Evolutionary conservation across 1,140 invertebrate genomes (phyloP).

Genomic region (Zaprionus davidi): DNA sequence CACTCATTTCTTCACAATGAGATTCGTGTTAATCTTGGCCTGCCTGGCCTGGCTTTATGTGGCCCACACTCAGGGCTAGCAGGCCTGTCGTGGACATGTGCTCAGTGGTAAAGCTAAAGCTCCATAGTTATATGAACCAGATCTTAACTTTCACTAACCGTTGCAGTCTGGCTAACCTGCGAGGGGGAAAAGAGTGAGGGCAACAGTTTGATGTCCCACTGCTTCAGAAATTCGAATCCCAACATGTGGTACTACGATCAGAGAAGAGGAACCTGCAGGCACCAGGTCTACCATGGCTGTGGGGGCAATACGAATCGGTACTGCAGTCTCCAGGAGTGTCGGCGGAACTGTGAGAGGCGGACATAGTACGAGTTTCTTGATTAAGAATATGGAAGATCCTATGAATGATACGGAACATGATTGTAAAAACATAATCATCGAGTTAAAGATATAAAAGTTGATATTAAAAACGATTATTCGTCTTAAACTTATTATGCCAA

Average conservation of each 20-base stretch:
- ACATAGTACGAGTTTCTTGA: too few species aligned
- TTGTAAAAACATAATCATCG: too few species aligned
- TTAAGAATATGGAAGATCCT: too few species aligned
- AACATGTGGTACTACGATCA: slow-evolving; percentile 20
- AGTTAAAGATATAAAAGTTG: too few species aligned
- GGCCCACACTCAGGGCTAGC: neutral
- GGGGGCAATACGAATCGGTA: slow-evolving; percentile 26
- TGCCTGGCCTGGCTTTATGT: slow-evolving; percentile 9
- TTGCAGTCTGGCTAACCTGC: slow-evolving; percentile 1
- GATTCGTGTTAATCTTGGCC: neutral
- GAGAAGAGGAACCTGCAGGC: neutral
- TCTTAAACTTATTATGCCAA: too few species aligned
- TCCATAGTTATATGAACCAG: neutral
- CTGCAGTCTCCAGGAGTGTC: slow-evolving; percentile 7
- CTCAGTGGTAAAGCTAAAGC: neutral
- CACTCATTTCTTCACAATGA: slow-evolving; percentile 6
- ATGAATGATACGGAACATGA: too few species aligned
- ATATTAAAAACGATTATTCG: too few species aligned
- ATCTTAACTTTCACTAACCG: neutral
- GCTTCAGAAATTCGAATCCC: neutral
- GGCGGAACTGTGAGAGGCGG: neutral
- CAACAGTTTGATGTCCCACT: neutral
- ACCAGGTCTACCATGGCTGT: slow-evolving; percentile 4
- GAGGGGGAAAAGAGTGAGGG: neutral
- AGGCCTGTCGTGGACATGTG: neutral